Base-by-base conservation (phyloP, 2,888 invertebrate species). In the Nesidiocoris tenuis region DNA sequence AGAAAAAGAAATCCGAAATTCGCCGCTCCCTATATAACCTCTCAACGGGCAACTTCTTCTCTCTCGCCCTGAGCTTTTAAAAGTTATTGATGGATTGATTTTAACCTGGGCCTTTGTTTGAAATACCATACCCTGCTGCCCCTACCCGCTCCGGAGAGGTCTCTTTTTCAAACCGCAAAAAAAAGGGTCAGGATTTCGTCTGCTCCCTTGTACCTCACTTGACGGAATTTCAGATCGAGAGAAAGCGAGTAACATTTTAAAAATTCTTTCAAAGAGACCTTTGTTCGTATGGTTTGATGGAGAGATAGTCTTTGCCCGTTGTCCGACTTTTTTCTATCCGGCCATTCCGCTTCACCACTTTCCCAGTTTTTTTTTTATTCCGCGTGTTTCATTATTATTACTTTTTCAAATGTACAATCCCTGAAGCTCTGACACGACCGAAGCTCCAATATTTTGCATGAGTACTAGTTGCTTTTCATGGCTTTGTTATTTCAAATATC, bases 1-100 rank as follows among this genome's bases (percentile, higher is more conserved):
- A 39, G 39, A 39, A 12, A 39, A 39, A 39, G 12, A 39, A 39
- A 39, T 39, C 39, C 39, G 5, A 39, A 39, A n/a, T n/a, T n/a
- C n/a, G n/a, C n/a, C 39, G 39, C 39, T 12, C 39, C 39, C 5
- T 39, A 39, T 21, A 21, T 24, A 65, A 54, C 65, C 39, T 21
- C 18, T 19, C 22, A 21, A 22, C 22, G 67, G 22, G 9, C 22
- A 21, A 55, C 67, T 21, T 67, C 55, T 67, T 67, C 55, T 67
- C 3, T 17, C 17, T 25, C 12, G 12, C 39, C 18, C 9, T 39
- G 67, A 67, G 67, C 67, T 67, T 67, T 67, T 67, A 67, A 67
- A 67, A 67, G 67, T 67, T 67, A 67, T 67, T 67, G 67, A 67
- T 67, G 67, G 67, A 67, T 67, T 55, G 67, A 67, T 67, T 67